phyloP scores from a whole-genome alignment of 2,888 invertebrate species.

The Lasioglossum vierecki region DNA sequence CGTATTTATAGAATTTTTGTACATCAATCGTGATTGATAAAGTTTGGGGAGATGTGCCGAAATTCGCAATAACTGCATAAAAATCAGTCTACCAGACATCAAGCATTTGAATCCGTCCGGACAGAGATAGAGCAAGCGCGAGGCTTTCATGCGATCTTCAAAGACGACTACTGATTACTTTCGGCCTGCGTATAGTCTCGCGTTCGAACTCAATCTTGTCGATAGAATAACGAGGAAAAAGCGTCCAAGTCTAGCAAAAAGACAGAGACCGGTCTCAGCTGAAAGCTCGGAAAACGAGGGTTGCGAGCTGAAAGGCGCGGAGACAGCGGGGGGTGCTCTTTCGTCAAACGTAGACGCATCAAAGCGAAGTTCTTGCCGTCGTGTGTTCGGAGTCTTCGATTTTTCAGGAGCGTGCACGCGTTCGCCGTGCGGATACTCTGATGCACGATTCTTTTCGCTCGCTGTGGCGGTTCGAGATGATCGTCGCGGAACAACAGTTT shows the following conservation, averaged over 20 bases:
- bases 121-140: too few species aligned
- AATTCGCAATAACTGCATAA: neutral
- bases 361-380: neutral
- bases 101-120: too few species aligned
- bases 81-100: neutral
- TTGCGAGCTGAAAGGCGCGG: neutral
- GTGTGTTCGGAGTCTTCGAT: neutral
- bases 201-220: neutral
- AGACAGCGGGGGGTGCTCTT: neutral
- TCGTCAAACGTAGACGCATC: constrained; percentile 1
- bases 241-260: neutral
- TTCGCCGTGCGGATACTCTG: neutral
- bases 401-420: neutral
- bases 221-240: neutral
- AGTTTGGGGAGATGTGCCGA: neutral
- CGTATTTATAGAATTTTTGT: neutral
- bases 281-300: neutral
- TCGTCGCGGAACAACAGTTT: constrained; percentile 38
- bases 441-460: neutral
- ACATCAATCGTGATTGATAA: neutral
- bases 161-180: neutral
- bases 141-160: neutral
- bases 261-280: neutral
- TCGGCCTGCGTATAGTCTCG: neutral
- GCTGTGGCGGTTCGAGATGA: neutral